A percentile compares a stretch with the other conserved stretches of the same genome.
Evolutionary conservation across 2,888 invertebrate species (phyloP).

Genomic region (Andrena chrysosceles): DNA sequence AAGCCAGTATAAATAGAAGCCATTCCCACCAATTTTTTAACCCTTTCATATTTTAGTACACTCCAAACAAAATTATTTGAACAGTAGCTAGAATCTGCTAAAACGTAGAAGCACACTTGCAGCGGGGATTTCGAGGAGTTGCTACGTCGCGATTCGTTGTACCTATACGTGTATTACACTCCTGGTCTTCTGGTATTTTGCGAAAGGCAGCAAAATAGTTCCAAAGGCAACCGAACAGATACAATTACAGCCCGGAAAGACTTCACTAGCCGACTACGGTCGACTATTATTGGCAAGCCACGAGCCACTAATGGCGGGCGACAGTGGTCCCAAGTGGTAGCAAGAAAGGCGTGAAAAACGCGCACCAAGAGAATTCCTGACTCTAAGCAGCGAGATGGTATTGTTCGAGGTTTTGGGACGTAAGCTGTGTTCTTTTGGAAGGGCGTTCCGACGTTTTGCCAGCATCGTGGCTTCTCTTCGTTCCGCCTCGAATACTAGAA

Average conservation of each 20-base stretch:
- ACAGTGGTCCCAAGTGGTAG: neutral
- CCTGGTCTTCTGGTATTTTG: neutral
- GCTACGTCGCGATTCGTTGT: neutral
- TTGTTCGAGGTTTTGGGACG: slow-evolving; percentile 2
- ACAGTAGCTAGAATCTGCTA: neutral
- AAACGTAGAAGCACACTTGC: no score
- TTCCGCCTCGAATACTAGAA: neutral
- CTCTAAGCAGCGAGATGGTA: neutral
- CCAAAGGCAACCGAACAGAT: neutral
- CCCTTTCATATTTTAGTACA: neutral
- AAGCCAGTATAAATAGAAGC: neutral
- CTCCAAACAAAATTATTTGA: neutral
- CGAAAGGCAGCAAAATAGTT: neutral
- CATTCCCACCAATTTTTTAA: neutral
- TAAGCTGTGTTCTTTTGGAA: neutral
- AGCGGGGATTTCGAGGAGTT: neutral
- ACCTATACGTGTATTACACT: neutral
- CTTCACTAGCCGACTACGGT: neutral
- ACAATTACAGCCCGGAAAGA: neutral
- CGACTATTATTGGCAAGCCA: neutral
- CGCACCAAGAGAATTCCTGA: neutral
- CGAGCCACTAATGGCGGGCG: neutral
- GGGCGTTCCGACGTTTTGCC: neutral
- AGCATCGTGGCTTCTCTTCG: neutral
- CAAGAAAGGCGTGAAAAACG: neutral